Base-by-base conservation (phyloP, 2,797 vertebrate species). In the Megalops cyprinoides region DNA sequence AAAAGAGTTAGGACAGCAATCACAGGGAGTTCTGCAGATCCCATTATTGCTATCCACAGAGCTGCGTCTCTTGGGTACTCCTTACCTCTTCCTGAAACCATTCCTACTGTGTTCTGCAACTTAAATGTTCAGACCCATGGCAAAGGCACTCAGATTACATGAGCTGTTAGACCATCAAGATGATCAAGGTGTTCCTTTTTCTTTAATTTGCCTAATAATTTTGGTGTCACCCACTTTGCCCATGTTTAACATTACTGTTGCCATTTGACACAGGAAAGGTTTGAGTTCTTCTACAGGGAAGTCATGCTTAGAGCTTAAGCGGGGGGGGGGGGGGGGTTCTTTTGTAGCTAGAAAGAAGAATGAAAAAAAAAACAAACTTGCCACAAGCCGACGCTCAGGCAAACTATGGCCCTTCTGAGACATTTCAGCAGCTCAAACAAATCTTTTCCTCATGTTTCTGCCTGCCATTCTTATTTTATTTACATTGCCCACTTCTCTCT, bases 401-500 rank as follows among this genome's bases (percentile, higher is more conserved):
- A 58, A 69, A 69, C 74, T 31, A 60, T 34, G 56, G 62, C 51
- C 46, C 34, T 49, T 77, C 46, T 48, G 48, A 71, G 25, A 20
- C 18, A n/a, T 67, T 44, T 77, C 65, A 46, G 37, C 48, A 53
- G 44, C 49, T 62, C 31, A 23, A 71, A 77, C 34, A 73, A 77
- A 76, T 76, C 73, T 18, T 31, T 76, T 81, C 74, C 74, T 81
- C 34, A 37, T 44, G 31, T 12, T 65, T 28, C 34, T 67, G 18
- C n/a, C 74, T 77, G 74, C 81, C 58, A 53, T 34, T 53, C n/a
- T 62, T 18, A 34, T 42, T 55, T 69, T 44, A 77, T 76, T 76
- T 53, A 67, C 12, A 55, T 15, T 28, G n/a, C 48, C 9, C 20
- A 14, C 65, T 80, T 62, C 55, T 58, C 46, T 2, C 37, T 31